Percentiles rank a stretch among this genome's conserved stretches.
These are phyloP conservation scores for Ligdia adustata DNA, from an alignment of 2,888 invertebrate genomes.

Conservation along the genomic window DNA sequence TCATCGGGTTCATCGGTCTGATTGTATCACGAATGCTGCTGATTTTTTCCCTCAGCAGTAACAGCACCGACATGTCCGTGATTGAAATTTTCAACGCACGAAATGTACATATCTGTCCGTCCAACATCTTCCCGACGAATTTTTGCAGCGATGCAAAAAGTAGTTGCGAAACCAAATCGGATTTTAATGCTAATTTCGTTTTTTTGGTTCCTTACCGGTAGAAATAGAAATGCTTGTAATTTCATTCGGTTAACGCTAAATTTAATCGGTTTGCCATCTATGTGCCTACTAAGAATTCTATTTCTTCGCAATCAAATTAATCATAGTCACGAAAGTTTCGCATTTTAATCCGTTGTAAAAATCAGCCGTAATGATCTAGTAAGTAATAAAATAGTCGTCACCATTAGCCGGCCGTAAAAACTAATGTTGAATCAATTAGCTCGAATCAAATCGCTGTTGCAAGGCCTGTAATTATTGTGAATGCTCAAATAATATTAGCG, in stretches of 20 bases:
- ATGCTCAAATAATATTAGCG: constrained; percentile 52
- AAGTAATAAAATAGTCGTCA: constrained; percentile 38
- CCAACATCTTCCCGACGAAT: constrained; percentile 50
- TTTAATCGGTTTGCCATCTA: constrained; percentile 31
- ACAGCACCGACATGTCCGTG: constrained; percentile 57
- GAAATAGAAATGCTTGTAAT: constrained; percentile 54
- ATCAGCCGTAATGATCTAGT: constrained; percentile 33
- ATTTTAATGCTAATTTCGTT: constrained; percentile 60
- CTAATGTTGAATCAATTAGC: constrained; percentile 63
- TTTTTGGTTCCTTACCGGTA: constrained; percentile 34
- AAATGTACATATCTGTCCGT: constrained; percentile 49
- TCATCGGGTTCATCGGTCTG: constrained; percentile 72
- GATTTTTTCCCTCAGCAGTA: constrained; percentile 55
- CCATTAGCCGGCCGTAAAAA: constrained; percentile 50
- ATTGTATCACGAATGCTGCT: constrained; percentile 55
- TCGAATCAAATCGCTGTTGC: constrained; percentile 53
- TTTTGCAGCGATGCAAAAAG: constrained; percentile 73
- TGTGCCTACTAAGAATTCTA: constrained; percentile 19
- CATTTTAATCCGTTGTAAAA: constrained; percentile 28
- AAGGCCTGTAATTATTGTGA: constrained; percentile 57
- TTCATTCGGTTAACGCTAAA: constrained; percentile 59
- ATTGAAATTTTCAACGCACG: constrained; percentile 77
- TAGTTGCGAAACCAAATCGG: constrained; percentile 54
- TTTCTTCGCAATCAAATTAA: constrained; percentile 27
- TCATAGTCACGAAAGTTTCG: constrained; percentile 32